phyloP scores from a whole-genome alignment of 1,140 invertebrate species.

The Monomorium pharaonis region DNA sequence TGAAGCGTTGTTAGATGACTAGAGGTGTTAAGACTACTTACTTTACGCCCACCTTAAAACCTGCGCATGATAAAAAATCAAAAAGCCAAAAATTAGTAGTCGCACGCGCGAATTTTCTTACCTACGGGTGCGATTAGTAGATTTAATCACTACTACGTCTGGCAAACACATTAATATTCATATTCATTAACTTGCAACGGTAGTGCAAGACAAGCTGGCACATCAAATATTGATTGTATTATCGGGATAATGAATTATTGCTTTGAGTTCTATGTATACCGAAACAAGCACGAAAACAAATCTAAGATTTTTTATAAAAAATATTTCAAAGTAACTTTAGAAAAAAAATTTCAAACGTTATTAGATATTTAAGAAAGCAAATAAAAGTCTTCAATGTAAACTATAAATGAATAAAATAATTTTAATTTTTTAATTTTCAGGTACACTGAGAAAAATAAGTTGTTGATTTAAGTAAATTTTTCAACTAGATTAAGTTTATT shows the following conservation, averaged over 20 bases:
- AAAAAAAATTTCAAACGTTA: background rate
- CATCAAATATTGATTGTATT: background rate
- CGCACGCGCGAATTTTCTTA: constrained; percentile 23
- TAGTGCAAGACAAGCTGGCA: constrained; percentile 9
- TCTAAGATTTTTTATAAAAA: background rate
- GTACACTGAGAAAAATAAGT: too few relatives aligned
- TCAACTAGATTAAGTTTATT: too few relatives aligned
- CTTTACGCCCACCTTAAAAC: constrained; percentile 76
- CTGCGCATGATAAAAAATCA: constrained; percentile 74
- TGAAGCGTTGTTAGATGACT: constrained; percentile 82
- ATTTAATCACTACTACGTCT: constrained; percentile 39
- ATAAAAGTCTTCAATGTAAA: background rate
- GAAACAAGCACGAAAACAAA: constrained; percentile 5
- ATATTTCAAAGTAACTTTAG: background rate
- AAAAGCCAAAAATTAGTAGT: constrained; percentile 67
- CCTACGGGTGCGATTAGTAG: constrained; percentile 52
- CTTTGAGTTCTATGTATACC: background rate
- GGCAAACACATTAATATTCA: constrained; percentile 24
- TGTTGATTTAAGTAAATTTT: too few relatives aligned
- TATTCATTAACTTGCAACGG: constrained; percentile 24
- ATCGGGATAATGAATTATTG: background rate
- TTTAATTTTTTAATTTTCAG: background rate
- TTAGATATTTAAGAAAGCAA: background rate
- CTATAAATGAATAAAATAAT: background rate
- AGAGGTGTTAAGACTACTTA: constrained; percentile 80